Conservation (phyloP, 2,113 vertebrate species). For the Chloebia gouldiae region DNA sequence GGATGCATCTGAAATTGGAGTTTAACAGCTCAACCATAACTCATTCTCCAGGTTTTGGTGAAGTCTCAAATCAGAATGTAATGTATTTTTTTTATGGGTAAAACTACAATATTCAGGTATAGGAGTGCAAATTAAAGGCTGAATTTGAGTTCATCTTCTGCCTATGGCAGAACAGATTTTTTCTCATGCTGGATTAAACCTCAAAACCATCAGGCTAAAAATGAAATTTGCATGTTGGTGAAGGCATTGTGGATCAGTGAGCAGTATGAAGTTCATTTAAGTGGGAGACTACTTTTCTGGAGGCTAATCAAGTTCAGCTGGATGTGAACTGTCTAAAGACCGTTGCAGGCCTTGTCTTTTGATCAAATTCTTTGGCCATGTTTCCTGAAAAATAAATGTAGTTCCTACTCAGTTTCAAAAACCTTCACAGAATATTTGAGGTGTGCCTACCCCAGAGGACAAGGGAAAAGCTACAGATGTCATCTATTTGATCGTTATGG, state of each 20-base stretch:
- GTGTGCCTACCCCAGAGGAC: neutral
- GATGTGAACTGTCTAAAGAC: neutral
- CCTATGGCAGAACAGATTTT: neutral
- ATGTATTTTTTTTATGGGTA: neutral
- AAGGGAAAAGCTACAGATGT: neutral
- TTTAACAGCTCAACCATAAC: neutral
- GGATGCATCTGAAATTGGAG: neutral
- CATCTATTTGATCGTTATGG: neutral
- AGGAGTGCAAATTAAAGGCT: neutral
- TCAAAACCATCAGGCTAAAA: neutral
- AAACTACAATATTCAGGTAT: neutral
- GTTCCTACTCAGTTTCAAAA: neutral
- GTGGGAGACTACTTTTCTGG: neutral
- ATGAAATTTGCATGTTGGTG: neutral
- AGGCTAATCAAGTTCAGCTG: neutral
- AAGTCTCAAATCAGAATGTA: neutral
- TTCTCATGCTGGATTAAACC: conserved; percentile 8
- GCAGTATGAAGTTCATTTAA: neutral
- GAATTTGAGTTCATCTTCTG: neutral
- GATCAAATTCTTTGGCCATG: neutral
- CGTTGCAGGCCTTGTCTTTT: neutral
- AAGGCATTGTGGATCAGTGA: neutral
- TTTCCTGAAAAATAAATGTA: neutral
- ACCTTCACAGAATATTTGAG: neutral
- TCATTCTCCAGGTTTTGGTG: neutral